phyloP scores from a whole-genome alignment of 2,888 invertebrate genomes.

The Dryococelus australis region DNA sequence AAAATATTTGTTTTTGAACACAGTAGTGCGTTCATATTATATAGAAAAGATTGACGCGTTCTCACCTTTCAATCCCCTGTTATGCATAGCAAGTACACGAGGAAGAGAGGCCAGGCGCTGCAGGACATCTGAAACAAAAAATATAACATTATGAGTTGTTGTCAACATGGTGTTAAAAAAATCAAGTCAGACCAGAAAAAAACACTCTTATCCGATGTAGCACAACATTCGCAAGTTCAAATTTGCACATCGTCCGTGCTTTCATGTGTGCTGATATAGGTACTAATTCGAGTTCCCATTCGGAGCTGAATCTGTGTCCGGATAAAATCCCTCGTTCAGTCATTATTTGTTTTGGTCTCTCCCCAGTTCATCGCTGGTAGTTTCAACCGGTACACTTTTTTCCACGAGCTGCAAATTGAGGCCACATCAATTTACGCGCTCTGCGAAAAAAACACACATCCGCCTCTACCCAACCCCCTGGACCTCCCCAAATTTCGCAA shows the following conservation, averaged over 20 bases:
- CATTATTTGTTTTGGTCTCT: constrained; percentile 2
- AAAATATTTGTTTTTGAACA: no score
- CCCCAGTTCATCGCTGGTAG: background rate
- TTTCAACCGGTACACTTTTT: background rate
- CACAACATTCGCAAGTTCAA: background rate
- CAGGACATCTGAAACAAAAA: background rate
- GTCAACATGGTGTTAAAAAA: background rate
- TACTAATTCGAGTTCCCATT: background rate
- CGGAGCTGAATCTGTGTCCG: background rate
- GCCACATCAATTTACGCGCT: background rate
- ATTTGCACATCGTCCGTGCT: background rate
- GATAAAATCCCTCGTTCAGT: background rate
- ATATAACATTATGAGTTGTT: background rate
- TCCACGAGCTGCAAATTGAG: no score
- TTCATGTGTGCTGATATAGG: background rate
- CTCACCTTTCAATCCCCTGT: background rate
- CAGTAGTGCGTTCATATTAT: no score
- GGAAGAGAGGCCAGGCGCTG: background rate
- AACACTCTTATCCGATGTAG: background rate
- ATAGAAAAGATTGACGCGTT: no score
- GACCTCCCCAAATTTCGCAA: background rate
- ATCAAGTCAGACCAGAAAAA: background rate
- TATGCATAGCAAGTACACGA: background rate
- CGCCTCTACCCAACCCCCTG: background rate
- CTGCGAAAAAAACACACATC: background rate